Percentiles rank a stretch among this genome's conserved stretches.
phyloP scores from a whole-genome alignment of 2,888 invertebrate species.

The Lasius fuliginosus region DNA sequence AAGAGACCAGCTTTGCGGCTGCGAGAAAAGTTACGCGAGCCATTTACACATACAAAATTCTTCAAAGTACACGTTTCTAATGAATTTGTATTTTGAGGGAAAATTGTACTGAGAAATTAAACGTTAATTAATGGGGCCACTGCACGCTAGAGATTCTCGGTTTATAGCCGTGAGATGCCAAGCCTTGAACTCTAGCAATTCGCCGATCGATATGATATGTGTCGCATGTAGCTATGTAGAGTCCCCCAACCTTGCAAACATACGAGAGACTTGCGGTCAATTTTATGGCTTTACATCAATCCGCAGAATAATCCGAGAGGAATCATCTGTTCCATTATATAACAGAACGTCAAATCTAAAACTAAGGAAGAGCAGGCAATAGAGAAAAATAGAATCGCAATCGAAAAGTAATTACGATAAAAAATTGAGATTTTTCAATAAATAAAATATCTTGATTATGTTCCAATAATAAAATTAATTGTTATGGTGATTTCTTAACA shows the following conservation, averaged over 20 bases:
- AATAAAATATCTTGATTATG: neutral
- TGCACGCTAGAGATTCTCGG: conserved; percentile 14
- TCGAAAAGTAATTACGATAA: neutral
- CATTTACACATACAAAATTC: conserved; percentile 19
- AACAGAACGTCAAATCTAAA: neutral
- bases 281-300: conserved; percentile 48
- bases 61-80: neutral
- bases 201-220: conserved; percentile 50
- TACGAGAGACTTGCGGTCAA: conserved; percentile 37
- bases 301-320: conserved; percentile 16
- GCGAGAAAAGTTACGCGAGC: conserved; percentile 11
- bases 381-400: neutral
- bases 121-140: conserved; percentile 23
- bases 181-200: conserved; percentile 52
- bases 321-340: conserved; percentile 17
- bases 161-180: conserved; percentile 26
- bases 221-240: conserved; percentile 15
- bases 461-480: neutral
- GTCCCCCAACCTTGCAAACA: conserved; percentile 12
- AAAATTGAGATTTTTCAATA: neutral
- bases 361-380: too few relatives aligned
- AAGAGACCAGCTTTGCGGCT: neutral
- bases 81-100: neutral
- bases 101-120: neutral
- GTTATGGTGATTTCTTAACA: neutral